Percentiles rank a stretch among this genome's conserved stretches.
Evolutionary conservation across 2,797 vertebrate species (phyloP).

Genomic region (Hapalemur alaotrensis): DNA sequence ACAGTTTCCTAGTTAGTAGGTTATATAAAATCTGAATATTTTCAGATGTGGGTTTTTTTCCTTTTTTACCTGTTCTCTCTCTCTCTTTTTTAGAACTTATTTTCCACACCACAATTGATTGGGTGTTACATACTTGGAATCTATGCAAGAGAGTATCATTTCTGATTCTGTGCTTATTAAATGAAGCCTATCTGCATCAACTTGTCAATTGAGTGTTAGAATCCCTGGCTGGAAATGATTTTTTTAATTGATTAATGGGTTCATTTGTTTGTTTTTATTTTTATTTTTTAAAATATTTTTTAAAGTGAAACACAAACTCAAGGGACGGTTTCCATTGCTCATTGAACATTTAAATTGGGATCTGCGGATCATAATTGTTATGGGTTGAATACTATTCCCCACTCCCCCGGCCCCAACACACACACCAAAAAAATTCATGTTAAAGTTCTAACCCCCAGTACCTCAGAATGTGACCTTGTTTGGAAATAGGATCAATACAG

Average conservation of each 20-base stretch:
- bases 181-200: not conserved
- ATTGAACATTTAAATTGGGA: not conserved
- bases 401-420: too few relatives aligned
- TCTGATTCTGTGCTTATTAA: constrained; percentile 10
- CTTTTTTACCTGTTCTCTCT: not conserved
- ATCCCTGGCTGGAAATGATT: not conserved
- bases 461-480: not conserved
- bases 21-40: constrained; percentile 25
- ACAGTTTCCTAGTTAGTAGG: constrained; percentile 44
- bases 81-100: not conserved
- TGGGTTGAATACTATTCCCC: not conserved
- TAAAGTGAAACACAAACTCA: not conserved
- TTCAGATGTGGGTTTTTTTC: not conserved
- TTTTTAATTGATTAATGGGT: not conserved
- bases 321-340: not conserved
- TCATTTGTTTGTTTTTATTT: constrained; percentile 22
- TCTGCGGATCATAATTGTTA: not conserved
- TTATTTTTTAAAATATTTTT: not conserved
- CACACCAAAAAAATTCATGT: not conserved
- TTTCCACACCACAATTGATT: not conserved
- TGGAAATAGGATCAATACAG: not conserved
- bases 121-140: not conserved
- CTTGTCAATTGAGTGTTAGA: not conserved
- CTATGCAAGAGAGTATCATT: not conserved
- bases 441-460: not conserved